phyloP scores from a whole-genome alignment of 2,888 invertebrate species.

The Eurytoma adleriae region DNA sequence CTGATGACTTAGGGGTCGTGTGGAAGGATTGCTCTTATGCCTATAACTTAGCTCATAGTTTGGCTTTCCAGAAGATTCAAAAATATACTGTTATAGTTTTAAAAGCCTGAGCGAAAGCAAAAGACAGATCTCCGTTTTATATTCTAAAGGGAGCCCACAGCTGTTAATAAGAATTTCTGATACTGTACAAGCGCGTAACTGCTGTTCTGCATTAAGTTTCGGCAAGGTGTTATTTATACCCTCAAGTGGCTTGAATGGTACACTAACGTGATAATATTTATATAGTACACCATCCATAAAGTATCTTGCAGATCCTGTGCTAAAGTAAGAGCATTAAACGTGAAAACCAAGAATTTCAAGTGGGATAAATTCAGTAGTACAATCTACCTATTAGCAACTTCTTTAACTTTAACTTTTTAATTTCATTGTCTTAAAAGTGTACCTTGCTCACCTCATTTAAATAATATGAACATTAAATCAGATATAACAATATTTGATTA shows the following conservation, averaged over 20 bases:
- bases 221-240: constrained; percentile 64
- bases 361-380: background rate
- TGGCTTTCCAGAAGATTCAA: constrained; percentile 33
- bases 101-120: constrained; percentile 12
- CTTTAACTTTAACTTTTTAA: too few relatives aligned
- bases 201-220: constrained; percentile 54
- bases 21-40: constrained; percentile 26
- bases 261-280: constrained; percentile 65
- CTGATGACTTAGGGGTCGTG: constrained; percentile 50
- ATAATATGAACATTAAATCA: too few relatives aligned
- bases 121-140: constrained; percentile 15
- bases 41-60: constrained; percentile 17
- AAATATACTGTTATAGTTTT: constrained; percentile 16
- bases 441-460: too few relatives aligned
- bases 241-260: constrained; percentile 66
- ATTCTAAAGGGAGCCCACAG: constrained; percentile 4
- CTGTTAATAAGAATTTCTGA: constrained; percentile 37
- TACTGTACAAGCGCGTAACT: constrained; percentile 45
- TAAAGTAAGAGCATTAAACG: constrained; percentile 2
- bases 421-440: too few relatives aligned
- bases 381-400: too few relatives aligned
- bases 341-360: constrained; percentile 30
- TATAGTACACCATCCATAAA: constrained; percentile 56
- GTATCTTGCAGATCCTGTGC: constrained; percentile 32
- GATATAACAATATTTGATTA: too few relatives aligned